These are phyloP conservation scores for Oreortyx pictus DNA, from an alignment of 2,797 vertebrate species.

Conservation along the genomic window DNA sequence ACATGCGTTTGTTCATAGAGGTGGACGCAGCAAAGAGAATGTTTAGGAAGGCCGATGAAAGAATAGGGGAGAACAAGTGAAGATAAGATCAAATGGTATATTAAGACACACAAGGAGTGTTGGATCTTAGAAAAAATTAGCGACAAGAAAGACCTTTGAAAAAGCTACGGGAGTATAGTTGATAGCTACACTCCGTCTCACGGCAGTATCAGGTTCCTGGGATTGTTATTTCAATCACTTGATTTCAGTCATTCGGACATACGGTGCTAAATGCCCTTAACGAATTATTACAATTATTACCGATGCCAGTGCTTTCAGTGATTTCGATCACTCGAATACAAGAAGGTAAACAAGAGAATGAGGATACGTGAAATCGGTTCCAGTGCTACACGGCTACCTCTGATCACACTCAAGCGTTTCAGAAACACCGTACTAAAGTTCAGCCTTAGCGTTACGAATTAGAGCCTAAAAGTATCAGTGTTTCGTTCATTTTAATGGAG, in stretches of 20 bases:
- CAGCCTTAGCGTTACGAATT: neutral
- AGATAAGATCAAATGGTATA: neutral
- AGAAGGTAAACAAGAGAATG: neutral
- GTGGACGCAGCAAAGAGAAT: neutral
- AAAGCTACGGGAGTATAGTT: conserved; percentile 33
- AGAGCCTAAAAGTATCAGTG: accelerated
- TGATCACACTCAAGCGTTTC: neutral
- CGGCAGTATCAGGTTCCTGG: conserved; percentile 29
- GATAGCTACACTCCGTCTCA: conserved; percentile 43
- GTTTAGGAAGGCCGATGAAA: neutral
- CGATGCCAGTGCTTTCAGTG: neutral
- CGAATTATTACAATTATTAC: neutral
- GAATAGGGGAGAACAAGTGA: neutral
- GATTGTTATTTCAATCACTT: neutral
- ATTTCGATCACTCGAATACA: neutral
- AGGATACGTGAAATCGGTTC: neutral
- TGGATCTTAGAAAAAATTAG: conserved; percentile 55
- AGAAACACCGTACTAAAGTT: neutral
- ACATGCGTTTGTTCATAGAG: neutral
- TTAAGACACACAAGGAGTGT: neutral
- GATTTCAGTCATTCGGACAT: conserved; percentile 13
- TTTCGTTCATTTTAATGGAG: neutral
- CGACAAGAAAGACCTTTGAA: conserved; percentile 31
- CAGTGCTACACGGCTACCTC: neutral
- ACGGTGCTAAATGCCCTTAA: neutral